phyloP scores from a whole-genome alignment of 1,140 invertebrate genomes.

The Zaprionus kolodkinae region DNA sequence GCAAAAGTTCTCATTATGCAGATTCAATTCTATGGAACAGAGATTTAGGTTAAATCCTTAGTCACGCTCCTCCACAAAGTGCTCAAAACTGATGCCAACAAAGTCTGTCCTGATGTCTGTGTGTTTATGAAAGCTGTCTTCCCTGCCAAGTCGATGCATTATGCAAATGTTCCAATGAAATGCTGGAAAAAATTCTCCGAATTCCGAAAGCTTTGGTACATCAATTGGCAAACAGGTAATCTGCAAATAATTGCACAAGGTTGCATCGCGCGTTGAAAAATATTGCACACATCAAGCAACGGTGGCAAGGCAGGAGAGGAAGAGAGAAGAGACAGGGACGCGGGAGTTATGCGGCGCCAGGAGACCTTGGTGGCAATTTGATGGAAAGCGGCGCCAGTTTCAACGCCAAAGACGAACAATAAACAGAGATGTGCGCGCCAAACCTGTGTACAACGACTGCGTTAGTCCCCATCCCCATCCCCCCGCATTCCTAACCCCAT shows the following conservation, averaged over 20 bases:
- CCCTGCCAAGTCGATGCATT: constrained; percentile 9
- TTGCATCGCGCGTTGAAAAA: constrained; percentile 25
- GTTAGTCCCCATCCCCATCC: background rate
- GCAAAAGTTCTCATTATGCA: no score
- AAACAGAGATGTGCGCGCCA: background rate
- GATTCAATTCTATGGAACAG: no score
- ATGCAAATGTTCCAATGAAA: constrained; percentile 52
- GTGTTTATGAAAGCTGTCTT: background rate
- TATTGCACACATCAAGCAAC: constrained; percentile 1
- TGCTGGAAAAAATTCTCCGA: constrained; percentile 34
- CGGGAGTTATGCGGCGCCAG: background rate
- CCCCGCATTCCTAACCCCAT: background rate
- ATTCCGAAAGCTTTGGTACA: constrained; percentile 13
- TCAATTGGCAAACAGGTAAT: constrained; percentile 28
- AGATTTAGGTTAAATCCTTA: no score
- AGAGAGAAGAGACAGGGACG: background rate
- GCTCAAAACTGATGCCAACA: background rate
- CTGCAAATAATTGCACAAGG: constrained; percentile 31
- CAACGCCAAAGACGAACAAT: constrained; percentile 23
- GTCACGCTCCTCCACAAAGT: background rate
- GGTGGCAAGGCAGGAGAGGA: background rate
- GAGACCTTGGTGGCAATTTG: constrained; percentile 35
- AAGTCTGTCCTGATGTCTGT: background rate
- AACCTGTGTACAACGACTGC: background rate
- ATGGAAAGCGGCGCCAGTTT: constrained; percentile 48